Percentiles rank a stretch among this genome's conserved stretches.
Evolutionary conservation across 2,888 invertebrate species (phyloP).

Genomic region (Terebella lapidaria): DNA sequence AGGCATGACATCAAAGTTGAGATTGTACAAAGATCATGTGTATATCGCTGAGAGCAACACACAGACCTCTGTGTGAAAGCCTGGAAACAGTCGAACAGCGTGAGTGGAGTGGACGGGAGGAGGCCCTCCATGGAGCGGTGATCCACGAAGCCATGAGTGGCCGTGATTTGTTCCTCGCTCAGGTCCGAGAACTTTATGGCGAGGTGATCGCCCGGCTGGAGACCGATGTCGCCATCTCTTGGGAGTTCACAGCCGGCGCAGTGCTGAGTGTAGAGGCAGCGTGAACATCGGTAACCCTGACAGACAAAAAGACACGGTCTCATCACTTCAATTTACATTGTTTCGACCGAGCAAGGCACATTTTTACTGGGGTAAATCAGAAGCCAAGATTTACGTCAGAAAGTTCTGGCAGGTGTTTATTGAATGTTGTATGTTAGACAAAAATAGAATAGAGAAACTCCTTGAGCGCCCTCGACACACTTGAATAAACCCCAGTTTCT

Average conservation of each 20-base stretch:
- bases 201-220: conserved; percentile 60
- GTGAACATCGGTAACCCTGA: conserved; percentile 61
- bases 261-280: conserved; percentile 59
- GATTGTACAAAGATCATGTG: too few species aligned
- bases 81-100: conserved; percentile 62
- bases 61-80: conserved; percentile 61
- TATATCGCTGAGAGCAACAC: not conserved
- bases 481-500: too few species aligned
- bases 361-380: too few species aligned
- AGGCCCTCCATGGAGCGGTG: conserved; percentile 57
- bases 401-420: too few species aligned
- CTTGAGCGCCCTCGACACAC: too few species aligned
- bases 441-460: too few species aligned
- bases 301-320: conserved; percentile 3
- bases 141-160: conserved; percentile 37
- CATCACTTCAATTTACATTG: not conserved
- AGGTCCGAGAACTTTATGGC: conserved; percentile 49
- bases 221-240: conserved; percentile 50
- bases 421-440: too few species aligned
- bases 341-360: not conserved
- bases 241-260: conserved; percentile 61
- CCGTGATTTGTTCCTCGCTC: conserved; percentile 48
- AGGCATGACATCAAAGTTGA: too few species aligned
- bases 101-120: conserved; percentile 57
- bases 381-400: too few species aligned